phyloP scores from a whole-genome alignment of 1,140 invertebrate species.

The Phymastichus coffea region DNA sequence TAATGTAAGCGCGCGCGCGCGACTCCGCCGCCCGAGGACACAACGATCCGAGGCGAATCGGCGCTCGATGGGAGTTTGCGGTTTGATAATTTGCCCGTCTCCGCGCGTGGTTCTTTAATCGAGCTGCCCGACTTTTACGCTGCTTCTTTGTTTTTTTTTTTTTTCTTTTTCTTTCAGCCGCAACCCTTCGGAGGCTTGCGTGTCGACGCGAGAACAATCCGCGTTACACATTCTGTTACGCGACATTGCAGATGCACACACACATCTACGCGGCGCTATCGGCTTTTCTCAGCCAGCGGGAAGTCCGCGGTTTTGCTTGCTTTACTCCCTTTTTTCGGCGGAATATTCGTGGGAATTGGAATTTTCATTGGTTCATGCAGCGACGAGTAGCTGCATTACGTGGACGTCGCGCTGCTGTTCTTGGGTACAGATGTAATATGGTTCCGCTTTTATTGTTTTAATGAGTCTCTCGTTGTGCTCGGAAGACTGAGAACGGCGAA shows the following conservation, averaged over 20 bases:
- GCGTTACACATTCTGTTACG: constrained; percentile 2
- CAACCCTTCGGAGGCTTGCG: not conserved
- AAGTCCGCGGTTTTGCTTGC: not conserved
- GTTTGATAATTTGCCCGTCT: constrained; percentile 20
- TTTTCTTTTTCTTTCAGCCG: not conserved
- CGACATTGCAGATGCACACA: too few species aligned
- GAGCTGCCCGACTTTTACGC: not conserved
- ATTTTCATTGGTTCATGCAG: not conserved
- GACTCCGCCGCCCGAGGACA: not conserved
- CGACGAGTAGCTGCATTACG: not conserved
- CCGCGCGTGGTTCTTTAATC: constrained; percentile 2
- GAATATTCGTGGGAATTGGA: not conserved
- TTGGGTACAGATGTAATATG: not conserved
- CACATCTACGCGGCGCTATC: too few species aligned
- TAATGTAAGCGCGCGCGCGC: not conserved
- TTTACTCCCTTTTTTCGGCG: too few species aligned
- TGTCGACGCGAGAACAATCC: not conserved
- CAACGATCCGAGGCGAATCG: constrained; percentile 4
- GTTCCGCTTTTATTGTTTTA: too few species aligned
- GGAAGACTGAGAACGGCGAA: too few species aligned
- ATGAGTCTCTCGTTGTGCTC: too few species aligned
- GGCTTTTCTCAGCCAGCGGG: not conserved
- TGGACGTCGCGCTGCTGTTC: not conserved
- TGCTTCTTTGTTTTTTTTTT: not conserved
- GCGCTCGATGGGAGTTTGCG: constrained; percentile 15